A percentile compares a stretch with the other conserved stretches of the same genome.
These are phyloP conservation scores for Pollenia amentaria DNA, from an alignment of 2,888 invertebrate species.

Conservation along the genomic window DNA sequence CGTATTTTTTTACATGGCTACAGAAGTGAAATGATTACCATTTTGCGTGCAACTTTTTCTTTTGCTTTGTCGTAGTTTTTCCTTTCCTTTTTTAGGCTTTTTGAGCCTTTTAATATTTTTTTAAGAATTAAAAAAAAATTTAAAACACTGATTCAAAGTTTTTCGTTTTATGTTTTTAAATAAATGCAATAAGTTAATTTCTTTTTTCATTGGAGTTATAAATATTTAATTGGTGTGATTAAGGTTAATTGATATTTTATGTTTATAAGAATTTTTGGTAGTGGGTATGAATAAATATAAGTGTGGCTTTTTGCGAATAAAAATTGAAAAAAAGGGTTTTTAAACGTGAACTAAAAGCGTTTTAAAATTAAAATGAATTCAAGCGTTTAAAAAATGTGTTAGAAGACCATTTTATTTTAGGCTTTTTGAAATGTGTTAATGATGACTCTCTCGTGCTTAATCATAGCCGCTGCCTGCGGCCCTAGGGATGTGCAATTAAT, in stretches of 20 bases:
- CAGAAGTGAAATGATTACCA: conserved; percentile 56
- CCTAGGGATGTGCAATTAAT: no score
- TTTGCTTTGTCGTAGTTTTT: neutral
- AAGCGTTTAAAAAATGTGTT: no score
- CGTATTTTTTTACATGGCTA: conserved; percentile 7
- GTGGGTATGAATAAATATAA: conserved; percentile 1
- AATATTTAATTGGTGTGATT: conserved; percentile 38
- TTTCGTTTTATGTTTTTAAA: neutral
- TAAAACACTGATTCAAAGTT: conserved; percentile 4
- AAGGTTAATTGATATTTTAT: conserved; percentile 64
- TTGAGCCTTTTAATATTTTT: conserved; percentile 23
- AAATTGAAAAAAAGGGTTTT: neutral
- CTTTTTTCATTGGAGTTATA: neutral
- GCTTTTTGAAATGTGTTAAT: no score
- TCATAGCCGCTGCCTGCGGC: no score
- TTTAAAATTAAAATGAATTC: no score
- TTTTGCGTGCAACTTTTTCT: conserved; percentile 58
- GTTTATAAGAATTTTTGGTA: conserved; percentile 9
- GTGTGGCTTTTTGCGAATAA: neutral
- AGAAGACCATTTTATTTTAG: no score
- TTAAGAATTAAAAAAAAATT: no score
- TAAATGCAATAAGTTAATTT: neutral
- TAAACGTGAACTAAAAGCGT: neutral
- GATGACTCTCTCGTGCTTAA: no score
- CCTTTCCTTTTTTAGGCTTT: conserved; percentile 5